Percentiles rank a stretch among this genome's conserved stretches.
phyloP scores from a whole-genome alignment of 2,797 vertebrate genomes.

The Tapera naevia region DNA sequence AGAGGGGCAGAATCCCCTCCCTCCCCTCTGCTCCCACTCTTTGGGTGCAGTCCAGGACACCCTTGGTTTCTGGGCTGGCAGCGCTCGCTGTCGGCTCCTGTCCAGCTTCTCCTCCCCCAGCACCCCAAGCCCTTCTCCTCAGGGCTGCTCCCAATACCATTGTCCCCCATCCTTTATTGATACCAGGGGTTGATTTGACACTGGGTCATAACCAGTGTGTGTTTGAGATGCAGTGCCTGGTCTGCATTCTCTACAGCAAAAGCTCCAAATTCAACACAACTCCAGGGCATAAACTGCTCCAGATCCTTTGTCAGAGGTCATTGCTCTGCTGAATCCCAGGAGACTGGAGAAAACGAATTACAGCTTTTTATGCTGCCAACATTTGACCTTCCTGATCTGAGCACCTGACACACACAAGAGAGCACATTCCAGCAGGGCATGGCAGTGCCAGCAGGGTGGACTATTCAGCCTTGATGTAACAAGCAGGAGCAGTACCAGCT shows the following conservation, averaged over 20 bases:
- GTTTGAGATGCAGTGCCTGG: neutral
- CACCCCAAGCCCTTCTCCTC: too few species aligned
- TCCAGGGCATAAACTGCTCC: neutral
- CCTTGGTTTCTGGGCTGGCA: too few species aligned
- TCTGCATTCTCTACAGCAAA: neutral
- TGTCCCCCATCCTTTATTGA: too few species aligned
- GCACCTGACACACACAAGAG: neutral
- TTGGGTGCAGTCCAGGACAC: too few species aligned
- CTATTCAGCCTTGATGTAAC: neutral
- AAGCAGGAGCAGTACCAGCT: neutral
- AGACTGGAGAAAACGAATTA: rapidly evolving
- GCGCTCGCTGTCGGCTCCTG: too few species aligned
- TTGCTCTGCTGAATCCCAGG: neutral
- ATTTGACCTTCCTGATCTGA: neutral
- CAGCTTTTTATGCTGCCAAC: neutral
- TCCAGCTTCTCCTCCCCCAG: too few species aligned
- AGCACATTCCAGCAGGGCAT: neutral
- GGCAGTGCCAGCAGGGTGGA: neutral
- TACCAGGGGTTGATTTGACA: too few species aligned
- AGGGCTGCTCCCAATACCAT: too few species aligned
- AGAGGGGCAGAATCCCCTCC: too few species aligned
- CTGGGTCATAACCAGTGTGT: rapidly evolving
- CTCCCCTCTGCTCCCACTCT: too few species aligned
- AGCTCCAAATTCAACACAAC: neutral
- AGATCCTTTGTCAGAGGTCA: neutral